Evolutionary conservation across 2,113 vertebrate species (phyloP).

Genomic region (Rhynchopsitta pachyrhyncha): DNA sequence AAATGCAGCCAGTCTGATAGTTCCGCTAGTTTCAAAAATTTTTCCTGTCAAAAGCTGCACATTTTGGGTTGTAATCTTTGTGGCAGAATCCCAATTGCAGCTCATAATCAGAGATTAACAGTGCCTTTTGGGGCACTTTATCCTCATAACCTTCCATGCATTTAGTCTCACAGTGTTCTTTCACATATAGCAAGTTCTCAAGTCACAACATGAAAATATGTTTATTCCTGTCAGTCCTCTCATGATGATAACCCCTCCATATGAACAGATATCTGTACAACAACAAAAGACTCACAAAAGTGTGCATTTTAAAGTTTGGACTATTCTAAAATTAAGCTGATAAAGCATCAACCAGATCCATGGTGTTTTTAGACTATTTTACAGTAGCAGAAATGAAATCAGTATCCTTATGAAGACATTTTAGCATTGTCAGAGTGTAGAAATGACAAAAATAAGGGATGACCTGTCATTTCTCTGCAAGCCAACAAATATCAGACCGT

Average conservation of each 20-base stretch:
- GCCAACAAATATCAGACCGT: neutral
- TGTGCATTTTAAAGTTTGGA: neutral
- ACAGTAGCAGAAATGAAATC: neutral
- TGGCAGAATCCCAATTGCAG: neutral
- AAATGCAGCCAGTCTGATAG: neutral
- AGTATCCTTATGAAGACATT: neutral
- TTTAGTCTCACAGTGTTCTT: neutral
- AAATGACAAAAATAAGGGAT: neutral
- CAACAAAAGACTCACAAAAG: neutral
- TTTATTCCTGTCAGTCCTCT: neutral
- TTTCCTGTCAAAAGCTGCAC: neutral
- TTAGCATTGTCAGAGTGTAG: neutral
- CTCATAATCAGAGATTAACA: neutral
- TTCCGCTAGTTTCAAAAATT: neutral
- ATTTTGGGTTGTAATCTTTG: neutral
- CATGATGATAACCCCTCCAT: neutral
- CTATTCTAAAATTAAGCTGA: neutral
- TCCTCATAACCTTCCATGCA: fast-evolving
- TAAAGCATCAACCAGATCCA: neutral
- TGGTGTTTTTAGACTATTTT: neutral
- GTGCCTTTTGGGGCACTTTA: neutral
- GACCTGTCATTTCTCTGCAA: neutral
- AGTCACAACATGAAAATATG: neutral
- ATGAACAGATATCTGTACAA: neutral
- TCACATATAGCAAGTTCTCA: neutral